Evolutionary conservation across 2,113 vertebrate species (phyloP).

Genomic region (Dipodomys merriami): DNA sequence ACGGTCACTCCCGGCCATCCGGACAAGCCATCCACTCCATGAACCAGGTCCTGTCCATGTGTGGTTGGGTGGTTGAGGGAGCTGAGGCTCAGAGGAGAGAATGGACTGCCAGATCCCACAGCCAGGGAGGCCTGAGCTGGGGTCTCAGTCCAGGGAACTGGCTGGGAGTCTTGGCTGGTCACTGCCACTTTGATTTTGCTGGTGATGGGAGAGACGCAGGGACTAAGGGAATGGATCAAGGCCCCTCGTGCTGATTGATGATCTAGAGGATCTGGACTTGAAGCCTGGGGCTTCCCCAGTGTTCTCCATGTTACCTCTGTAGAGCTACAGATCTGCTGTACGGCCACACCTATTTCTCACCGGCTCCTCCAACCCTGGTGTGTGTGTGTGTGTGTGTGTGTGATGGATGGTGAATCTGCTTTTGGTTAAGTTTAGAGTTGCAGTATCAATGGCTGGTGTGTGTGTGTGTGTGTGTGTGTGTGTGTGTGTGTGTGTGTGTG

Average conservation of each 20-base stretch:
- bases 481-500: background rate
- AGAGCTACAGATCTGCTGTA: no score
- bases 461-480: background rate
- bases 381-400: background rate
- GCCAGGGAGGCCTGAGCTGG: no score
- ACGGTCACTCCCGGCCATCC: background rate
- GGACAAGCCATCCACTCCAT: background rate
- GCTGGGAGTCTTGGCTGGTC: background rate
- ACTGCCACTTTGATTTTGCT: background rate
- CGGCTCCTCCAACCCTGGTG: background rate
- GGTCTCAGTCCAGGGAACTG: background rate
- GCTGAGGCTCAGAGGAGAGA: background rate
- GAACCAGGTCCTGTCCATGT: background rate
- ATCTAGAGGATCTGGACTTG: background rate
- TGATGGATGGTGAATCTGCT: background rate
- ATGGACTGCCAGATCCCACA: no score
- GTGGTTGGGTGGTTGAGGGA: background rate
- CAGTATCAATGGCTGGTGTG: background rate
- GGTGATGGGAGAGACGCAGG: background rate
- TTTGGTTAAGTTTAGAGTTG: background rate
- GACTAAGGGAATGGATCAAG: background rate
- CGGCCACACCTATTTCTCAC: no score
- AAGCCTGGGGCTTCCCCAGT: background rate
- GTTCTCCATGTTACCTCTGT: background rate
- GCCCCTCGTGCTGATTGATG: background rate